A percentile compares a stretch with the other conserved stretches of the same genome.
Conservation (phyloP, 1,140 invertebrate species). For the Penaeus indicus region DNA sequence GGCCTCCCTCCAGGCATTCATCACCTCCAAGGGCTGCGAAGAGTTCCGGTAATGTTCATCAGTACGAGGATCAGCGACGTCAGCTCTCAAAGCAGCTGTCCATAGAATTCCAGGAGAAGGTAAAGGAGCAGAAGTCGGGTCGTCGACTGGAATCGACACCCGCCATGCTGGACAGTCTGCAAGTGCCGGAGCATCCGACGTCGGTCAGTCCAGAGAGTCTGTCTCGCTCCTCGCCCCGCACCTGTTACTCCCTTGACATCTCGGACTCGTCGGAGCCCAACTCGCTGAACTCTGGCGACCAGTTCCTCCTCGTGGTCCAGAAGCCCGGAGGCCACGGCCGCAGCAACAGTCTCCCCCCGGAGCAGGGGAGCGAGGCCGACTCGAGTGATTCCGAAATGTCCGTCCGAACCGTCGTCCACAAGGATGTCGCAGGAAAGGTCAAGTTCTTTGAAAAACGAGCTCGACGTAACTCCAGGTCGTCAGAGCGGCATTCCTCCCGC, state of each 20-base stretch:
- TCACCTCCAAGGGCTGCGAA: constrained; percentile 43
- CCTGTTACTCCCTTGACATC: constrained; percentile 74
- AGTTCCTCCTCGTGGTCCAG: constrained; percentile 63
- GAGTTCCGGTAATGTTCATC: constrained; percentile 21
- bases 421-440: constrained; percentile 80
- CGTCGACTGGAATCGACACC: constrained; percentile 44
- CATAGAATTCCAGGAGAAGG: constrained; percentile 64
- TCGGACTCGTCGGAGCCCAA: constrained; percentile 71
- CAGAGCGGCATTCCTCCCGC: constrained; percentile 62
- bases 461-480: constrained; percentile 62
- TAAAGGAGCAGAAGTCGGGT: constrained; percentile 43
- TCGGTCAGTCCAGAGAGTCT: constrained; percentile 64
- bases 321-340: constrained; percentile 58
- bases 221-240: constrained; percentile 71
- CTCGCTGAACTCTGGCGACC: constrained; percentile 65
- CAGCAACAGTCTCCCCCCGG: constrained; percentile 63
- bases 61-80: constrained; percentile 61
- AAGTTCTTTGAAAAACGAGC: constrained; percentile 82
- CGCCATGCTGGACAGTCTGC: constrained; percentile 44
- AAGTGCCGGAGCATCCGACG: constrained; percentile 44
- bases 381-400: constrained; percentile 67
- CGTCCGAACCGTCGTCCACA: constrained; percentile 69
- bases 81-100: constrained; percentile 64
- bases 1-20: constrained; percentile 20
- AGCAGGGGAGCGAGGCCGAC: constrained; percentile 54